Base-by-base conservation (phyloP, 2,888 invertebrate genomes). In the Hedya salicella region DNA sequence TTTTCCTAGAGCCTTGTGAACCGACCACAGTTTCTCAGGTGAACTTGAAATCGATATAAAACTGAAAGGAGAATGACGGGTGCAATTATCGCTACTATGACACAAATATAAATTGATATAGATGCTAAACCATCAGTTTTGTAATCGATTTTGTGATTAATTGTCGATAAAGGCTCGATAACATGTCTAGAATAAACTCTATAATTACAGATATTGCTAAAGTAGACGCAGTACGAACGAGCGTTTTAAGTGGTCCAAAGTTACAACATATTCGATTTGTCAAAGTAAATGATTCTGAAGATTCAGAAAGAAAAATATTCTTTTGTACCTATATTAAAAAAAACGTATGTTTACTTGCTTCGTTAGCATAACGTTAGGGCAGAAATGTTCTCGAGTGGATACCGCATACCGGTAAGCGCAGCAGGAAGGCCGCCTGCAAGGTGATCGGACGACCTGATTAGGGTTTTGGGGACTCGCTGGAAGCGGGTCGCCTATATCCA, bases 81-180 rank as follows among this genome's bases (percentile, higher is more conserved):
- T 39, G 50, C 57, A 57, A 64, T 64, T 59, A 57, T 63, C 49
- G 49, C 36, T 57, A 64, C 49, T 56, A 42, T 14, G 48, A 49
- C 32, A 57, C 32, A 50, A 42, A 57, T 57, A 59, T 64, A 64
- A 44, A 50, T 64, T 57, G 50, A 52, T 50, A 64, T 59, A 17
- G 57, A 64, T 59, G 57, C 36, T 44, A 25, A 46, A 21, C 54
- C 44, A 59, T 64, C 57, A 57, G 36, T 64, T 64, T 64, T 50
- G 17, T 64, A 64, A 64, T 64, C 57, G 57, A 57, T 52, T 59
- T 64, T 64, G 36, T 59, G 64, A 64, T 64, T 36, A 44, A 64
- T 64, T 32, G 16, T 44, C 44, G 62, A 46, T 62, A 54, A 19
- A 46, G 39, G 9, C 53, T 46, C 36, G 46, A 62, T 62, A 62